phyloP scores from a whole-genome alignment of 1,140 invertebrate genomes.

The Plutomurus gul region DNA sequence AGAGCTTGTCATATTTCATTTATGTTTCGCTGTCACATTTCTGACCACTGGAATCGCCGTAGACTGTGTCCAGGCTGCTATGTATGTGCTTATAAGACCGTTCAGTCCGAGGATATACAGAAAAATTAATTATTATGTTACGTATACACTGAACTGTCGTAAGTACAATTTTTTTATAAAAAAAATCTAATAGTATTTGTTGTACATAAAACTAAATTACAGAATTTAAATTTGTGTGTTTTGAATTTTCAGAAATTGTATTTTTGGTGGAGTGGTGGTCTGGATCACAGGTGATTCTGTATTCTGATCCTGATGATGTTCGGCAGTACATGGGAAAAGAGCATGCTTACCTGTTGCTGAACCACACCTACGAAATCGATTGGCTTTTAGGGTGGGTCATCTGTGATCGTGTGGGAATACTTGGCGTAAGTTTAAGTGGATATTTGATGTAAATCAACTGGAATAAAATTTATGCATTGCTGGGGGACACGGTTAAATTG shows the following conservation, averaged over 20 bases:
- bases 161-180: conserved; percentile 66
- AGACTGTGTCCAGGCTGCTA: conserved; percentile 76
- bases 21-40: conserved; percentile 86
- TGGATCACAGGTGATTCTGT: conserved; percentile 71
- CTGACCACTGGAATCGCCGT: conserved; percentile 85
- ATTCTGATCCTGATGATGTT: conserved; percentile 77
- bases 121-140: conserved; percentile 88
- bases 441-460: too few relatives aligned
- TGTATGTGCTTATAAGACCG: conserved; percentile 75
- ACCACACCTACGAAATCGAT: conserved; percentile 94
- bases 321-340: conserved; percentile 82
- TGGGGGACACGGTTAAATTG: too few relatives aligned
- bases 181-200: too few relatives aligned
- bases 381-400: conserved; percentile 90
- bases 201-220: background rate
- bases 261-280: conserved; percentile 94
- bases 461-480: too few relatives aligned
- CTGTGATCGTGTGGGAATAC: conserved; percentile 72
- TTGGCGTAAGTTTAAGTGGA: conserved; percentile 79
- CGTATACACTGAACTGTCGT: conserved; percentile 87
- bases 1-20: conserved; percentile 65
- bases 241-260: conserved; percentile 73
- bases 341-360: conserved; percentile 88
- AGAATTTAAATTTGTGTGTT: conserved; percentile 18
- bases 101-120: conserved; percentile 78